Evolutionary conservation across 2,888 invertebrate genomes (phyloP).

Genomic region (Mamestra brassicae): DNA sequence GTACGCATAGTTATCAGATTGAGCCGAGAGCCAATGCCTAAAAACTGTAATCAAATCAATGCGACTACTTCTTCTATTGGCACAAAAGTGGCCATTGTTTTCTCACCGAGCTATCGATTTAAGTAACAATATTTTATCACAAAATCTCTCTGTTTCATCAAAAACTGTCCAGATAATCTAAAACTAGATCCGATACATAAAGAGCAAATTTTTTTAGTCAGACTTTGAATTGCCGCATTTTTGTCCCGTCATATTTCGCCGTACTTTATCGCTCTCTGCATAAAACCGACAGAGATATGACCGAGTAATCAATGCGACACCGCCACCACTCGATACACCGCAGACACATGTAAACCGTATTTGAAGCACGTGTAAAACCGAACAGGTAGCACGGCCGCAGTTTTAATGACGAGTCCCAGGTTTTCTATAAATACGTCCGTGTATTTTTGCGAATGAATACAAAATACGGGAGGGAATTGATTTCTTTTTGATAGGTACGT

Average conservation of each 20-base stretch:
- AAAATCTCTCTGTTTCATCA: too few species aligned
- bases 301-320: slow-evolving; percentile 12
- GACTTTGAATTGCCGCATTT: background rate
- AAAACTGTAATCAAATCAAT: too few species aligned
- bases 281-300: slow-evolving; percentile 7
- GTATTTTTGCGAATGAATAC: slow-evolving; percentile 7
- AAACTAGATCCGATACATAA: too few species aligned
- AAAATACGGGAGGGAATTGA: slow-evolving; percentile 5
- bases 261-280: background rate
- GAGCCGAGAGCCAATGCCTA: too few species aligned
- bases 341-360: slow-evolving; percentile 5
- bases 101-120: too few species aligned
- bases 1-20: too few species aligned
- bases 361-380: slow-evolving; percentile 16
- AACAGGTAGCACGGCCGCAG: background rate
- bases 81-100: too few species aligned
- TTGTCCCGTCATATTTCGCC: background rate
- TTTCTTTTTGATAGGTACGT: background rate
- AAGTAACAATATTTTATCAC: too few species aligned
- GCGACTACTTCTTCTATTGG: too few species aligned
- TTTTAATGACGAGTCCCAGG: slow-evolving; percentile 38
- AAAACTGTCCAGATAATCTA: too few species aligned
- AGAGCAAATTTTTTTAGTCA: background rate
- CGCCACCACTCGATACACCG: slow-evolving; percentile 22
- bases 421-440: slow-evolving; percentile 16